phyloP scores from a whole-genome alignment of 2,888 invertebrate genomes.

The Torymus texanus region DNA sequence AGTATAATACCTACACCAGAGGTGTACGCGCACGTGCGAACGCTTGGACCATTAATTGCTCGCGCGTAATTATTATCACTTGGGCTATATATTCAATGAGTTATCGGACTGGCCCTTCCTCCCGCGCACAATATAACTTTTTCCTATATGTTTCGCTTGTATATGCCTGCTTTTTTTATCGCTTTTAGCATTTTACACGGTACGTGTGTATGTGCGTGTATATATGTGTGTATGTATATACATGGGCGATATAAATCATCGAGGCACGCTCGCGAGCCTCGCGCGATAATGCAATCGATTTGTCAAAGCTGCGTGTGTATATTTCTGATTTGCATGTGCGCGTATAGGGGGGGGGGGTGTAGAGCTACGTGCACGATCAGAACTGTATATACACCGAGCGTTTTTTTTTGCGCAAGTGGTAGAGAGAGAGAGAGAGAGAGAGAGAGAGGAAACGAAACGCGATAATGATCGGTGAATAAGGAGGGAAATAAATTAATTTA shows the following conservation, averaged over 20 bases:
- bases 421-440: too few species aligned
- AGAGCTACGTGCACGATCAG: not conserved
- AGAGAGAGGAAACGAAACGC: not conserved
- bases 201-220: too few species aligned
- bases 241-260: slow-evolving; percentile 39
- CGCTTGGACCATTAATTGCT: slow-evolving; percentile 18
- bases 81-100: slow-evolving; percentile 34
- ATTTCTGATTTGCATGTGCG: slow-evolving; percentile 44
- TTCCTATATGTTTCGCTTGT: not conserved
- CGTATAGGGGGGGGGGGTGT: too few species aligned
- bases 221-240: too few species aligned
- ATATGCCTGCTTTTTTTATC: slow-evolving; percentile 14
- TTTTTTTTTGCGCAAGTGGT: not conserved
- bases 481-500: slow-evolving; percentile 41
- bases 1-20: too few species aligned
- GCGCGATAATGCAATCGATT: slow-evolving; percentile 52
- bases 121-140: not conserved
- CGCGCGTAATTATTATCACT: slow-evolving; percentile 48
- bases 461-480: slow-evolving; percentile 42
- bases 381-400: not conserved
- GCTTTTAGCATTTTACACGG: not conserved
- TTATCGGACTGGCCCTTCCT: not conserved
- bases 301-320: slow-evolving; percentile 40
- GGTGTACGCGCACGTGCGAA: not conserved
- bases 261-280: not conserved